A percentile compares a stretch with the other conserved stretches of the same genome.
Conservation (phyloP, 2,113 vertebrate genomes). For the Orthonyx spaldingii region DNA sequence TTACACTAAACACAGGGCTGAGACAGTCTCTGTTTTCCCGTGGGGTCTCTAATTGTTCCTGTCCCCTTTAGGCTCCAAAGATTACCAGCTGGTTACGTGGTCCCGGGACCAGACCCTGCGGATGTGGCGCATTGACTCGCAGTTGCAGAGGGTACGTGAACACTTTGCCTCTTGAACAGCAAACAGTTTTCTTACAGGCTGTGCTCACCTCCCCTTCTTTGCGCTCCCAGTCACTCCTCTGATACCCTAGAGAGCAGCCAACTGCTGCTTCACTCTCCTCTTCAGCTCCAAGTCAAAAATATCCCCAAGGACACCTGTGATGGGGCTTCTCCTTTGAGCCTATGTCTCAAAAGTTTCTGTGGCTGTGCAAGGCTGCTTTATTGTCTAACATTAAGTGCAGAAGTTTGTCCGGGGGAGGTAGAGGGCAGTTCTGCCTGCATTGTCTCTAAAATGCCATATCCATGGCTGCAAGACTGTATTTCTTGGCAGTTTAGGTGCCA, state of each 20-base stretch:
- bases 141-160: constrained; percentile 87
- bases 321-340: not conserved
- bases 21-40: not conserved
- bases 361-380: not conserved
- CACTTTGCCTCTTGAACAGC: not conserved
- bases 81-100: constrained; percentile 95
- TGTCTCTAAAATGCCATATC: not conserved
- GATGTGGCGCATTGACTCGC: constrained; percentile 94
- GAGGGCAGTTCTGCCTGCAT: not conserved
- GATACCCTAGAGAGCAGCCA: not conserved
- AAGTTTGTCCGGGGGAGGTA: not conserved
- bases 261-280: not conserved
- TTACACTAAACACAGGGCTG: not conserved
- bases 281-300: not conserved
- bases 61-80: constrained; percentile 82
- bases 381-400: not conserved
- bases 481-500: not conserved
- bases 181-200: not conserved
- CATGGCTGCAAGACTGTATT: not conserved
- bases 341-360: not conserved
- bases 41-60: not conserved
- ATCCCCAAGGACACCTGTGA: not conserved
- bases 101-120: constrained; percentile 95
- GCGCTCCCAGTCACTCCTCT: not conserved
- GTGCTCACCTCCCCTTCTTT: not conserved